Evolutionary conservation across 1,140 invertebrate species (phyloP).

Genomic region (Drosophila baimaii): DNA sequence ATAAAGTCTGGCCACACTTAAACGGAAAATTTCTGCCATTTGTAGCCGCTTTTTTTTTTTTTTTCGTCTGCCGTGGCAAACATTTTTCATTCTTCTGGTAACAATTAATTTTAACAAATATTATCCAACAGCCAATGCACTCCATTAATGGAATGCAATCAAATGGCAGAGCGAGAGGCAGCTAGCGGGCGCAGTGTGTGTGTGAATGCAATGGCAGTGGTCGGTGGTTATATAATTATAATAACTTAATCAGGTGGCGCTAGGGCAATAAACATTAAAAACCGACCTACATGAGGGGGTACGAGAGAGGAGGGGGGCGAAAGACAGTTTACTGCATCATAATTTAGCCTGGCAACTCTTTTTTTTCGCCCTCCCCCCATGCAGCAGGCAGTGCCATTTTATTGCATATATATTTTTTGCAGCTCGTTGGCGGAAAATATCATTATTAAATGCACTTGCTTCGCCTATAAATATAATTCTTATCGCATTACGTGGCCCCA

Average conservation of each 20-base stretch:
- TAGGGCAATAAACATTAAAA: conserved; percentile 60
- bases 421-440: conserved; percentile 46
- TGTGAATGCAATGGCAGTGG: neutral
- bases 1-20: conserved; percentile 8
- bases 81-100: conserved; percentile 38
- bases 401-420: conserved; percentile 42
- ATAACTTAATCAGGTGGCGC: conserved; percentile 61
- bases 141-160: conserved; percentile 44
- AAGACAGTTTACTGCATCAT: conserved; percentile 51
- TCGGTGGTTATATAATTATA: conserved; percentile 46
- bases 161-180: conserved; percentile 6
- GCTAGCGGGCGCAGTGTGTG: neutral
- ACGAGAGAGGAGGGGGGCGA: conserved; percentile 5
- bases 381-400: conserved; percentile 26
- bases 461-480: conserved; percentile 59
- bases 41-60: neutral
- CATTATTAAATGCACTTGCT: conserved; percentile 60
- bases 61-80: neutral
- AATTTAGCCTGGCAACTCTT: conserved; percentile 50
- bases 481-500: conserved; percentile 52
- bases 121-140: conserved; percentile 39
- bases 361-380: neutral
- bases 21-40: conserved; percentile 6
- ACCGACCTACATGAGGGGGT: neutral
- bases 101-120: conserved; percentile 47